Percentiles rank a stretch among this genome's conserved stretches.
Evolutionary conservation across 2,888 invertebrate genomes (phyloP).

Genomic region (Lydus trimaculatus): DNA sequence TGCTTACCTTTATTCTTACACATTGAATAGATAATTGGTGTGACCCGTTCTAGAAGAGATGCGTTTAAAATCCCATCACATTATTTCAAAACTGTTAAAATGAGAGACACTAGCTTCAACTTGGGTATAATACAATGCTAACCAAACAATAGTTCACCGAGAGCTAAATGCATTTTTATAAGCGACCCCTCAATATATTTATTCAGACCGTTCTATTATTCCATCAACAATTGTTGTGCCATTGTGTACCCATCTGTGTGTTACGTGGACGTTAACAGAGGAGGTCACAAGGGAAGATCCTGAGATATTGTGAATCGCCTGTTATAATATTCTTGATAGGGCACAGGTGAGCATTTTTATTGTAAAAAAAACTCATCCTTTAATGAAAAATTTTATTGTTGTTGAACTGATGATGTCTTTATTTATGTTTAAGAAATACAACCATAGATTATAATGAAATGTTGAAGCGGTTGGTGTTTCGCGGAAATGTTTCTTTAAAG

Average conservation of each 20-base stretch:
- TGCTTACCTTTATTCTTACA: background rate
- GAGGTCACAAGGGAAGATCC: conserved; percentile 5
- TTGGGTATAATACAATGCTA: conserved; percentile 41
- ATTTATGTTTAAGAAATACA: background rate
- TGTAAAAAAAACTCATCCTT: background rate
- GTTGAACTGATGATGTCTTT: conserved; percentile 8
- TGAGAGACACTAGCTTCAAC: conserved; percentile 47
- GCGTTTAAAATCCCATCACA: conserved; percentile 51
- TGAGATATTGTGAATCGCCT: conserved; percentile 28
- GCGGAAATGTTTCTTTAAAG: conserved; percentile 1
- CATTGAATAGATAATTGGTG: conserved; percentile 14
- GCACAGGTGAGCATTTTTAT: conserved; percentile 26
- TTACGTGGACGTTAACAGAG: conserved; percentile 36
- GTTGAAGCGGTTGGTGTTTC: background rate
- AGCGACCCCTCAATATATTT: conserved; percentile 50
- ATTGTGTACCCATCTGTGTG: conserved; percentile 59
- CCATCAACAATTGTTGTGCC: conserved; percentile 56
- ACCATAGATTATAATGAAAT: background rate
- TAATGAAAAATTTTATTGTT: conserved; percentile 9
- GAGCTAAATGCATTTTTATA: conserved; percentile 45
- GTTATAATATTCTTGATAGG: conserved; percentile 39
- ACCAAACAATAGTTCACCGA: conserved; percentile 47
- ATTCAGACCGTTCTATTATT: conserved; percentile 59
- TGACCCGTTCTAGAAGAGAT: conserved; percentile 24
- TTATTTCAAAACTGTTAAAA: conserved; percentile 49